Conservation (phyloP, 1,140 invertebrate species). For the Drosophila tsacasi region DNA sequence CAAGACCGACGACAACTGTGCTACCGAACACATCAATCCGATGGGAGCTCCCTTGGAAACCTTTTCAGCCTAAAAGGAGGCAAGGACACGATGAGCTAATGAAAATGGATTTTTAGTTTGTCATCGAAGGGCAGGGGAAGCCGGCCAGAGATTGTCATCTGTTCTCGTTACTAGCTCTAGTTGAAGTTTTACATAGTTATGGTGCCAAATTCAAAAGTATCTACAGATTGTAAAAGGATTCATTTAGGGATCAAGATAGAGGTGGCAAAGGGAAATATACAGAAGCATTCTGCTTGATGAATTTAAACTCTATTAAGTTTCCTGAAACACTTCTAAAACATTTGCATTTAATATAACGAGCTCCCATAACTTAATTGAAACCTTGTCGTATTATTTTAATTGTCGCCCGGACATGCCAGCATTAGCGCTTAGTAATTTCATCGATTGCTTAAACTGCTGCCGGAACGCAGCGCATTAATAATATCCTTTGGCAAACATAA, state of each 20-base stretch:
- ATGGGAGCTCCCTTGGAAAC: slow-evolving; percentile 1
- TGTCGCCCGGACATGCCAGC: slow-evolving; percentile 3
- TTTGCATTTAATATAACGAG: not conserved
- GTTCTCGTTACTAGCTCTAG: not conserved
- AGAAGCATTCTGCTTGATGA: not conserved
- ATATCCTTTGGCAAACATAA: slow-evolving; percentile 57
- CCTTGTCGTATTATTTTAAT: slow-evolving; percentile 5
- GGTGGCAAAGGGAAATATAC: not conserved
- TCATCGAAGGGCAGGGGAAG: slow-evolving; percentile 1
- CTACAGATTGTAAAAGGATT: not conserved
- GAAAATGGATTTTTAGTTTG: slow-evolving; percentile 69
- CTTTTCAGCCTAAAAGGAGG: not conserved
- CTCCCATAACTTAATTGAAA: not conserved
- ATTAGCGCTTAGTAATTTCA: slow-evolving; percentile 33
- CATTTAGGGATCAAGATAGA: not conserved
- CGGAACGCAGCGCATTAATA: slow-evolving; percentile 59
- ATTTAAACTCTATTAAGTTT: not conserved
- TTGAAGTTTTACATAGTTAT: not conserved
- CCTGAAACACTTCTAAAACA: too few species aligned
- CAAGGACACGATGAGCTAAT: slow-evolving; percentile 48
- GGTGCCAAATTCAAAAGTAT: not conserved
- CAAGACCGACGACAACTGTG: slow-evolving; percentile 33
- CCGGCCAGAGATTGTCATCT: not conserved
- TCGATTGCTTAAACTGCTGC: slow-evolving; percentile 31
- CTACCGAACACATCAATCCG: slow-evolving; percentile 35